These are phyloP conservation scores for Orchesellides sinensis DNA, from an alignment of 2,888 invertebrate genomes.

Conservation along the genomic window DNA sequence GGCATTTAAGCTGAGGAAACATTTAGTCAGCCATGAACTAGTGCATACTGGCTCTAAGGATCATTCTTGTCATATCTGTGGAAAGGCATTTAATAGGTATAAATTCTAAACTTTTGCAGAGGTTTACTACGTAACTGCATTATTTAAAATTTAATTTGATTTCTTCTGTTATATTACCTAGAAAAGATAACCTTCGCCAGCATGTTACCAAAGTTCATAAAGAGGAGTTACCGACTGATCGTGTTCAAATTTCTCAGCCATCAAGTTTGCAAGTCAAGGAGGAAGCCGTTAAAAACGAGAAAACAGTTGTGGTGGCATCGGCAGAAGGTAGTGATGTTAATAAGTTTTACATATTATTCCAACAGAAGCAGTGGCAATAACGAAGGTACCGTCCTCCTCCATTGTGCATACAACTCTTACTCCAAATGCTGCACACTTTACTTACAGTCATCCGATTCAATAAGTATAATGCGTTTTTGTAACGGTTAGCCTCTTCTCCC, in stretches of 20 bases:
- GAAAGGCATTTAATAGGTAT: conserved; percentile 55
- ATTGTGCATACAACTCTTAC: background rate
- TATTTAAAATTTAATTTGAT: background rate
- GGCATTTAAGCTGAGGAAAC: conserved; percentile 58
- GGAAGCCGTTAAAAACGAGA: background rate
- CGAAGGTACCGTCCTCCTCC: background rate
- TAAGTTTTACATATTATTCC: conserved; percentile 24
- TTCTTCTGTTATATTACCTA: background rate
- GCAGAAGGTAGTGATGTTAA: too few species aligned
- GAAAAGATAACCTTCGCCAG: conserved; percentile 62
- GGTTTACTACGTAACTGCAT: background rate
- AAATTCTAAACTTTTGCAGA: background rate
- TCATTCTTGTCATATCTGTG: conserved; percentile 53
- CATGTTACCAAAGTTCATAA: conserved; percentile 61
- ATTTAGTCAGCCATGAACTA: conserved; percentile 59
- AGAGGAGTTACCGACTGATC: conserved; percentile 10
- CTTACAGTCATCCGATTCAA: background rate
- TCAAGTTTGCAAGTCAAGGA: background rate
- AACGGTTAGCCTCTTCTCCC: too few species aligned
- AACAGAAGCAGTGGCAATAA: background rate
- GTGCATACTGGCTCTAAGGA: conserved; percentile 50
- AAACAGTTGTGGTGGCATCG: background rate
- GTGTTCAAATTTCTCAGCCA: background rate
- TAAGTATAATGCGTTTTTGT: too few species aligned
- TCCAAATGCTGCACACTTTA: conserved; percentile 3